Evolutionary conservation across 2,797 vertebrate genomes (phyloP), one percentile per base, ranked within the genome.

Genomic region (Chelidonichthys spinosus): DNA sequence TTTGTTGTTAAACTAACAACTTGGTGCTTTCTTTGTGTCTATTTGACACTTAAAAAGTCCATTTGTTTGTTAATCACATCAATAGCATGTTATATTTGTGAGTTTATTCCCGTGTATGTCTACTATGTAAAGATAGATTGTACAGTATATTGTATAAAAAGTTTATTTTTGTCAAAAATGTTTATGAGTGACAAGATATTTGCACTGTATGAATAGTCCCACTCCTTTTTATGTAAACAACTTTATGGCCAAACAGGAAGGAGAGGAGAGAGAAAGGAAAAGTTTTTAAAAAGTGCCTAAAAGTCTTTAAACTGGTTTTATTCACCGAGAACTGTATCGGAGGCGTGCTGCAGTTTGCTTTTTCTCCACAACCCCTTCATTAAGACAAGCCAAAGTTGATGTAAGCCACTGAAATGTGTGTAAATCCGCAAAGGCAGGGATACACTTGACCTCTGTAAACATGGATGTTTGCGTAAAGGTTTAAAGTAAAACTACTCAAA

Each of bases 391-490:
- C 83, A 89, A 90, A 88, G 83, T 79, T 78, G 65, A 76, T 74
- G 49, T 64, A 81, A 85, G 72, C 73, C 58, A 71, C 73, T 76
- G 54, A 52, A 76, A 78, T 58, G 50, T 60, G 69, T 61, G 55
- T 62, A 37, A 82, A 62, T 78, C 72, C 69, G 25, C 42, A 52
- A 46, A 10, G 10, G n/a, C 33, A 69, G 81, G 86, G 80, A 94
- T 92, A 94, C 95, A 95, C 95, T 96, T 96, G 95, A 96, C 95
- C 94, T 94, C 25, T 96, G 92, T 94, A 95, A 95, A 95, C 94
- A 95, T 91, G 92, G 94, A 92, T 95, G 94, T 97, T 96, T 97
- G 95, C 91, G 85, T 86, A 95, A 4, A 95, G 91, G 93, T 95
- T 94, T 96, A 93, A 95, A 95, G 94, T 83, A 68, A 73, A 67